Base-by-base conservation (phyloP, 2,113 vertebrate species). In the Myocastor coypus region DNA sequence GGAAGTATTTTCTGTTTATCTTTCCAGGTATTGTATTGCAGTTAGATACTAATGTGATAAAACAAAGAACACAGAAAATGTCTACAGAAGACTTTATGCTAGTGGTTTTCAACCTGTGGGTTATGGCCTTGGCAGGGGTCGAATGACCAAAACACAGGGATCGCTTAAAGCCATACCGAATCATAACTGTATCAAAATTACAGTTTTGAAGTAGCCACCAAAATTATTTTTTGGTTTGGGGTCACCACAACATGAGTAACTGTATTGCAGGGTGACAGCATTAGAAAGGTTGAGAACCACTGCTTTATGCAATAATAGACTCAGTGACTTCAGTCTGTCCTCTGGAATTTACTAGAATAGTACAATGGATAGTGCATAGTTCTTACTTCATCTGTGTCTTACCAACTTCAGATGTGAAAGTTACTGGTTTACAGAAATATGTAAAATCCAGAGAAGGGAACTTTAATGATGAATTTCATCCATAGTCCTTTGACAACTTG, bases 31-130 rank as follows among this genome's bases (percentile, higher is more conserved):
- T 52, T 81, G 7, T 89, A 83, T 64, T 87, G 4, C 34, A 89
- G 59, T 94, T 83, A 92, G 16, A 11, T 90, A 37, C 57, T 59
- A 22, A 85, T 77, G 12, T 94, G 37, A 30, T 92, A 83, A 92
- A 85, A 82, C 42, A 90, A 75, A 92, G 80, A 94, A 82, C 37
- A 87, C 73, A 71, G 17, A 87, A 30, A 87, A 89, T 83, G 13
- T 87, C 32, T 78, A 12, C 69, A 77, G 80, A 69, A 89, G 37
- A 77, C 30, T 88, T 77, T 28, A 26, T 86, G 55, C 87, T 30
- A 63, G 46, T 46, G n/a, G n/a, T n/a, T n/a, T n/a, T n/a, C n/a
- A n/a, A n/a, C n/a, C n/a, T n/a, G n/a, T n/a, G n/a, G n/a, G n/a
- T n/a, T n/a, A n/a, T n/a, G n/a, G n/a, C n/a, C n/a, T n/a, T n/a